Evolutionary conservation across 2,888 invertebrate species (phyloP), one percentile per base, ranked within the genome.

Genomic region (Laothoe populi): DNA sequence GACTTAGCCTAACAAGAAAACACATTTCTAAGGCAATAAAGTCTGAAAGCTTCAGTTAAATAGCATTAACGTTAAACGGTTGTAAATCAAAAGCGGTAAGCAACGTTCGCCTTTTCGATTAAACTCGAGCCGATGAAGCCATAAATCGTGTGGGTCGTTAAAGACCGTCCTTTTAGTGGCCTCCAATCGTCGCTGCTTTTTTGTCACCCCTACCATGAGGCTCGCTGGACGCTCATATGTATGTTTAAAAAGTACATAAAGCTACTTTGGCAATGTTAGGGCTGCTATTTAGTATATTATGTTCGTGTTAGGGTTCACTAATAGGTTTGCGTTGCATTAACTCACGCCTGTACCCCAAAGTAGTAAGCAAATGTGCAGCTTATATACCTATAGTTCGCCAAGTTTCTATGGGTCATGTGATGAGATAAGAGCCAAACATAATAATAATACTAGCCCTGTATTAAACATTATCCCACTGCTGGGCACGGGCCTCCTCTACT

Each of bases 141-240:
- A 67, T 74, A 74, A 74, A 74, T 74, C 65, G 64, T 59, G n/a
- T 10, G 23, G 46, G 53, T 64, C 71, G 68, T 74, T 71, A 72
- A 58, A 62, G 65, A 63, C 60, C 68, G 45, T 44, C 57, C 49
- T 59, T 59, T 59, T 59, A 59, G 59, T 59, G 59, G 45, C 65
- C 62, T 63, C 45, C 38, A 64, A 63, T 68, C 65, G 63, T 57
- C 67, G 57, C 61, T 19, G 61, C 59, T 48, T 67, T 73, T 73
- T 72, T 66, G 63, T n/a, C 26, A 38, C 63, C 66, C 67, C 53
- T 53, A 53, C 53, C 35, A 53, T 35, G 53, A 35, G 35, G 31
- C 19, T 49, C 13, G n/a, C 48, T 48, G 48, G 24, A 49, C 31
- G 31, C 7, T 26, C n/a, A 16, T 49, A 49, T 49, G 31, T 19